A percentile compares a stretch with the other conserved stretches of the same genome.
Conservation (phyloP, 2,888 invertebrate species). For the Melangyna quadrimaculata region DNA sequence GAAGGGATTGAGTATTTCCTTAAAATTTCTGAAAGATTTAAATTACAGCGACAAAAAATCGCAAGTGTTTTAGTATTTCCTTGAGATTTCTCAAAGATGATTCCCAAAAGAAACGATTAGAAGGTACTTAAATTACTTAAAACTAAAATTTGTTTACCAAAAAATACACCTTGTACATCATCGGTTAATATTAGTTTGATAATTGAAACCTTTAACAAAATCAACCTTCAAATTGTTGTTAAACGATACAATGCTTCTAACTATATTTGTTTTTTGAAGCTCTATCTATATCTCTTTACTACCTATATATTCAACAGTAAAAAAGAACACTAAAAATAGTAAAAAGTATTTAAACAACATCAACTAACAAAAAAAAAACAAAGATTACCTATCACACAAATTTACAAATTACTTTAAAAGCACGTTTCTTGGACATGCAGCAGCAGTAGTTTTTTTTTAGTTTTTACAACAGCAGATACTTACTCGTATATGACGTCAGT, state of each 20-base stretch:
- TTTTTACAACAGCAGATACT: slow-evolving; percentile 38
- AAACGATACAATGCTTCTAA: slow-evolving; percentile 53
- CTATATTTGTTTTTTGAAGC: not conserved
- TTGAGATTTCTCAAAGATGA: too few species aligned
- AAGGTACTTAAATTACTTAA: too few species aligned
- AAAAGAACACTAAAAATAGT: slow-evolving; percentile 15
- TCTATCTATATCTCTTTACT: not conserved
- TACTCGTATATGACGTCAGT: slow-evolving; percentile 61
- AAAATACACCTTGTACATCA: not conserved
- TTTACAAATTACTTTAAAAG: slow-evolving; percentile 66
- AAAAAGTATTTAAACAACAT: slow-evolving; percentile 6
- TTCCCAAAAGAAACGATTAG: too few species aligned
- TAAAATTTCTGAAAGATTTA: too few species aligned
- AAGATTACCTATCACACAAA: slow-evolving; percentile 36
- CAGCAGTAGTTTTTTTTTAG: slow-evolving; percentile 48
- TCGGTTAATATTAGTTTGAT: slow-evolving; percentile 26
- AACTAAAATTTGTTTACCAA: not conserved
- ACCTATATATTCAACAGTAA: slow-evolving; percentile 1
- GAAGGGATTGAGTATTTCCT: too few species aligned
- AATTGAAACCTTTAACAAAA: slow-evolving; percentile 67
- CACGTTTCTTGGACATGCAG: slow-evolving; percentile 69
- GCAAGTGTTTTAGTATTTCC: too few species aligned
- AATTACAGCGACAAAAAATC: too few species aligned
- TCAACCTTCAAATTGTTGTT: slow-evolving; percentile 67
- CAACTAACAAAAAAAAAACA: slow-evolving; percentile 38